Base-by-base conservation (phyloP, 2,113 vertebrate species). In the Bagarius yarrelli region DNA sequence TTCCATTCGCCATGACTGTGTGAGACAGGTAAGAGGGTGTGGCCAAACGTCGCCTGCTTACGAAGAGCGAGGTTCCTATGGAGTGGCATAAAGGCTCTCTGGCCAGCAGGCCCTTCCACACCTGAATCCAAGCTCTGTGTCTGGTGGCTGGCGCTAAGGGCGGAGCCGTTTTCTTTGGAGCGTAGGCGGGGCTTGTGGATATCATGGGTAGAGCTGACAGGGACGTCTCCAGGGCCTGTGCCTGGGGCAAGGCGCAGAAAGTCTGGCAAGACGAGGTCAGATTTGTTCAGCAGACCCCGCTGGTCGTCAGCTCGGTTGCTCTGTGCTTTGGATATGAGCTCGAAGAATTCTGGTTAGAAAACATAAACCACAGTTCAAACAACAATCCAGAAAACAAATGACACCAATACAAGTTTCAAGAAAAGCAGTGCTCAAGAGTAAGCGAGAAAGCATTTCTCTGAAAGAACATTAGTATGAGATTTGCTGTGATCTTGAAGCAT, bases 301-400 rank as follows among this genome's bases (percentile, higher is more conserved):
- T 99, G 97, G 95, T 99, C 98, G 89, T 99, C 94, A 87, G 96
- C 96, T 94, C 98, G 91, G 93, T 94, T 96, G 94, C 96, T 96
- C 93, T 99, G 98, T 90, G 97, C 97, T 95, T 98, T 99, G 94
- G 96, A 97, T 93, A 99, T 95, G 92, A 99, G 95, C 93, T 99
- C 94, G 94, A 99, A 99, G 95, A 99, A 98, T 86, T 98, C 98
- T 99, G 88, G 83, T 80, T 91, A 83, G 72, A 83, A 23, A 81
- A 87, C 59, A 84, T 5, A n/a, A n/a, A 79, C 67, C 81, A 25
- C 63, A 30, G 60, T 72, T 85, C 72, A 52, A 85, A 82, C 79
- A 71, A 74, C 56, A 59, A 44, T 32, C 40, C 27, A 34, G 59
- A 12, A 63, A 53, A 55, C 27, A 57, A 40, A 61, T n/a, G 32